These are phyloP conservation scores for Rhingia rostrata DNA, from an alignment of 2,888 invertebrate genomes.

Conservation along the genomic window DNA sequence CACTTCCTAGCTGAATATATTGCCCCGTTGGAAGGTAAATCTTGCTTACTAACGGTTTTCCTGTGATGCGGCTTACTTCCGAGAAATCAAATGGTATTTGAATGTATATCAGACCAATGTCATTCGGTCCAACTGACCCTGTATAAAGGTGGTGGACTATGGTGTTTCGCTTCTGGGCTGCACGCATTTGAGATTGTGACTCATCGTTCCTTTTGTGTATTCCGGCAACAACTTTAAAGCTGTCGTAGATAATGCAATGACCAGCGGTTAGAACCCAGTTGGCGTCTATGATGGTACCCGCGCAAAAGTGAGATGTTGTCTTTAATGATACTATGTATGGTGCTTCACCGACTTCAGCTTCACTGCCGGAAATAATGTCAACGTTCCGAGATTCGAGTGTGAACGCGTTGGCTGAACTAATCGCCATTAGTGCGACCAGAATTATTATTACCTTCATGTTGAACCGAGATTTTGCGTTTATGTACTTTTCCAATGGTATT, in stretches of 20 bases:
- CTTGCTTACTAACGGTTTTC: constrained; percentile 39
- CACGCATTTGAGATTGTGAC: constrained; percentile 76
- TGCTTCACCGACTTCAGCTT: constrained; percentile 81
- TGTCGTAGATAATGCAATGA: constrained; percentile 77
- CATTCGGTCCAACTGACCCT: constrained; percentile 83
- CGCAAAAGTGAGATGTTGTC: constrained; percentile 79
- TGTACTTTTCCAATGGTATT: no score
- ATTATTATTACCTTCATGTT: constrained; percentile 78
- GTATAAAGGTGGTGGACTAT: constrained; percentile 79
- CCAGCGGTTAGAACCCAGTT: constrained; percentile 81
- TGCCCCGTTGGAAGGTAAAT: constrained; percentile 37
- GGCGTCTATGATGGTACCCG: constrained; percentile 80
- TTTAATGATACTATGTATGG: constrained; percentile 83
- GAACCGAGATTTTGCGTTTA: constrained; percentile 24
- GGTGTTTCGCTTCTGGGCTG: constrained; percentile 72
- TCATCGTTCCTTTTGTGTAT: constrained; percentile 78
- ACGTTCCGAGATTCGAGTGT: constrained; percentile 76
- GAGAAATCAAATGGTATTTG: constrained; percentile 77
- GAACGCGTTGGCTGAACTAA: constrained; percentile 75
- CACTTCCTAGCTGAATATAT: constrained; percentile 39
- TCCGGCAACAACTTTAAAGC: constrained; percentile 80
- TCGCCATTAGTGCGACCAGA: constrained; percentile 74
- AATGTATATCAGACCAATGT: constrained; percentile 84
- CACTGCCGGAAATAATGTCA: constrained; percentile 80
- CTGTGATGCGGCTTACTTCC: constrained; percentile 46